Base-by-base conservation (phyloP, 2,113 vertebrate genomes). In the Plestiodon gilberti region DNA sequence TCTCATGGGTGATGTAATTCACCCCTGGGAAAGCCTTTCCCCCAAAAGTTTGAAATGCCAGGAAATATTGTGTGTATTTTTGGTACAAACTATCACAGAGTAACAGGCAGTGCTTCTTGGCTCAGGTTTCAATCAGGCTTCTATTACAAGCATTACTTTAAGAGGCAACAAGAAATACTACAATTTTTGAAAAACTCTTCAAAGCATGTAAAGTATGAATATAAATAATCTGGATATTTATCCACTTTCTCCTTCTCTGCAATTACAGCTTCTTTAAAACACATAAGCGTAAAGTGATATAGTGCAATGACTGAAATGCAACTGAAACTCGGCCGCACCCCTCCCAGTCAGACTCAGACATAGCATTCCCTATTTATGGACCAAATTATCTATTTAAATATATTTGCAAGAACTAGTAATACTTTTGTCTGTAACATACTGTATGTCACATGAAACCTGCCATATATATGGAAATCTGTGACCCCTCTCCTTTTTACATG, bases 41-140 rank as follows among this genome's bases (percentile, higher is more conserved):
- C n/a, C 18, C 65, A 64, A 89, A 90, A 92, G 80, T 88, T 52
- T 84, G n/a, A 89, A 77, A 74, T 83, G 74, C 78, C 81, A 84
- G 35, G 85, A 71, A 10, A 84, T 48, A 85, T 64, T 86, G 0
- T 0, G 33, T 87, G 59, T 1, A 84, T 84, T 88, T 88, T 88
- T 89, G 33, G 77, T 93, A 73, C 70, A 77, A 87, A 89, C 17
- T 77, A 57, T 57, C 70, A 4, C 78, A 61, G 43, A 65, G 20
- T 75, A 75, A 81, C n/a, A 40, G 59, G 70, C 59, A 81, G 59
- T 67, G 59, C 18, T 78, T 83, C 9, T 77, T 0, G 88, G 90
- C 83, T 89, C 20, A 75, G 70, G 28, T 88, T 89, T 85, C 87
- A 86, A 90, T 77, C 82, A 65, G 59, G 67, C 33, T 84, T 88